phyloP scores from a whole-genome alignment of 2,888 invertebrate genomes.

The Dusona sp. region DNA sequence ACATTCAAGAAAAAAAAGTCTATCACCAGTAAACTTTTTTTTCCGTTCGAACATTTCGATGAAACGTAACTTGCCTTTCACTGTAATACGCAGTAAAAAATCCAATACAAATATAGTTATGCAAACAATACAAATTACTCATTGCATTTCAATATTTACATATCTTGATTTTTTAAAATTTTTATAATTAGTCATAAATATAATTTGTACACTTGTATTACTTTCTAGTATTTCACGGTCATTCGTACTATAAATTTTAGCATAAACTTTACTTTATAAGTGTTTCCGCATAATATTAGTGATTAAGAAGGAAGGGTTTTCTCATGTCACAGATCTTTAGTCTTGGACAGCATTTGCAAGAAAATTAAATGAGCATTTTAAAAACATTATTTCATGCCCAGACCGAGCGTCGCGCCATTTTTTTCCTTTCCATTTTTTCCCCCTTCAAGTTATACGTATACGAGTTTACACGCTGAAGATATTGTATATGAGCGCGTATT shows the following conservation, averaged over 20 bases:
- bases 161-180: not conserved
- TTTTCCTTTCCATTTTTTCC: constrained; percentile 14
- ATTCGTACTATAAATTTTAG: not conserved
- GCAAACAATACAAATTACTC: not conserved
- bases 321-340: not conserved
- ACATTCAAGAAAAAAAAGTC: no score
- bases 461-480: constrained; percentile 8
- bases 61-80: not conserved
- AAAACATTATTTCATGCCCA: constrained; percentile 35
- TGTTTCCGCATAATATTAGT: not conserved
- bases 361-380: constrained; percentile 37
- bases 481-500: constrained; percentile 17
- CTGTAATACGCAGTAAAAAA: not conserved
- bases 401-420: constrained; percentile 57
- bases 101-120: not conserved
- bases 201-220: not conserved
- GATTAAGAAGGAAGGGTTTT: not conserved
- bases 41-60: no score
- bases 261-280: not conserved
- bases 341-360: not conserved
- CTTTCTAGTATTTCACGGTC: not conserved
- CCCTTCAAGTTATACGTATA: not conserved
- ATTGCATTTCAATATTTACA: not conserved
- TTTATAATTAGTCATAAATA: not conserved
- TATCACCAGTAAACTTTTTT: no score